These are phyloP conservation scores for Ceratotherium simum DNA, from an alignment of 2,113 vertebrate genomes.

Conservation along the genomic window DNA sequence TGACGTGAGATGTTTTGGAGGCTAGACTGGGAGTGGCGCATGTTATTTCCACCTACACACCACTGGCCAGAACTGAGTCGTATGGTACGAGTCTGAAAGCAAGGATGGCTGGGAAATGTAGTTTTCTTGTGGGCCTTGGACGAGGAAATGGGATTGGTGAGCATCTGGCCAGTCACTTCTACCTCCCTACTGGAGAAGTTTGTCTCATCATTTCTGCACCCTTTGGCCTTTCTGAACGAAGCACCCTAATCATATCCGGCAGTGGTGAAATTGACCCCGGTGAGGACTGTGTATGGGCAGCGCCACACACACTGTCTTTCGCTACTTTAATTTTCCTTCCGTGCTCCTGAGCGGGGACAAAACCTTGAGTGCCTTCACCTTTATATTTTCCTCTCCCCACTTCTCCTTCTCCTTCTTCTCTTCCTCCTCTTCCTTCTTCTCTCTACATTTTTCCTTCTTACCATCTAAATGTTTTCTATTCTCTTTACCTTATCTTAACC, in stretches of 20 bases:
- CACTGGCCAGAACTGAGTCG: not conserved
- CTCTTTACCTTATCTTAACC: not conserved
- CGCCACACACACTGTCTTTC: not conserved
- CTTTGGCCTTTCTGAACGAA: not conserved
- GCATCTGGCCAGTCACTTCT: not conserved
- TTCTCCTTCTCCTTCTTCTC: not conserved
- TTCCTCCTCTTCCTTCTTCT: not conserved
- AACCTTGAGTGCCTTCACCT: not conserved
- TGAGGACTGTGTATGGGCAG: accelerated
- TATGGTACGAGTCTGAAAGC: not conserved
- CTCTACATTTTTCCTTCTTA: not conserved
- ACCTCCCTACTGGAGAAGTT: not conserved
- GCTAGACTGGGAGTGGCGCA: not conserved
- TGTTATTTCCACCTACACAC: not conserved
- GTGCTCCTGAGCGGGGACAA: not conserved
- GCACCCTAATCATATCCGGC: not conserved
- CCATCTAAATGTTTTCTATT: not conserved
- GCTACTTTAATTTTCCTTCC: not conserved
- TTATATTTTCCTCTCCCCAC: not conserved
- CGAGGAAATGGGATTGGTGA: not conserved
- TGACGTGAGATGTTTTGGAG: not conserved
- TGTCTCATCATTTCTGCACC: not conserved
- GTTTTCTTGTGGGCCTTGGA: not conserved
- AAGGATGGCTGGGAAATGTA: not conserved
- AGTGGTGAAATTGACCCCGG: no score